A percentile compares a stretch with the other conserved stretches of the same genome.
phyloP scores from a whole-genome alignment of 1,140 invertebrate species.

The Sitophilus oryzae region DNA sequence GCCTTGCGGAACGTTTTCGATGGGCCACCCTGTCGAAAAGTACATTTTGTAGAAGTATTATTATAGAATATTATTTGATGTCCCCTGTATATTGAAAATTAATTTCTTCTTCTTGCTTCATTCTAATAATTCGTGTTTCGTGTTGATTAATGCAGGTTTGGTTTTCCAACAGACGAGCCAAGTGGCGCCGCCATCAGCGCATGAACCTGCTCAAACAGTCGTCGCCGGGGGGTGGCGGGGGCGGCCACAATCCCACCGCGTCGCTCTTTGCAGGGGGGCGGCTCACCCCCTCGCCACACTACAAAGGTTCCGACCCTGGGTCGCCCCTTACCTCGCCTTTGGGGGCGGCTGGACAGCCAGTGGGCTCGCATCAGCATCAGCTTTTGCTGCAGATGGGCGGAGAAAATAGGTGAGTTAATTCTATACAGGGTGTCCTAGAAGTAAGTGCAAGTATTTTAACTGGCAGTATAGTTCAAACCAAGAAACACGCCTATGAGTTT shows the following conservation, averaged over 20 bases:
- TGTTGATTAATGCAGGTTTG: conserved; percentile 69
- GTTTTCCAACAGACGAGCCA: conserved; percentile 98
- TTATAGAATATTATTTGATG: too few species aligned
- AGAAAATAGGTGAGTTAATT: conserved; percentile 57
- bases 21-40: too few species aligned
- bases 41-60: too few species aligned
- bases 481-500: too few species aligned
- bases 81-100: too few species aligned
- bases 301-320: conserved; percentile 45
- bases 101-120: too few species aligned
- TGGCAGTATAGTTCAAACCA: too few species aligned
- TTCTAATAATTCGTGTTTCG: too few species aligned
- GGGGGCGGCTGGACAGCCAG: conserved; percentile 22
- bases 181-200: conserved; percentile 91
- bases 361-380: conserved; percentile 26
- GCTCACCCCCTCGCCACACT: conserved; percentile 41
- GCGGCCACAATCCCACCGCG: too few species aligned
- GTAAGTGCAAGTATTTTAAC: too few species aligned
- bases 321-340: conserved; percentile 39
- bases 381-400: conserved; percentile 62
- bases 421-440: too few species aligned
- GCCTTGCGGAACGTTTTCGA: too few species aligned
- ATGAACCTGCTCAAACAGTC: conserved; percentile 85
- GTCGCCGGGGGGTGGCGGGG: conserved; percentile 46
- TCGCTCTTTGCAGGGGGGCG: conserved; percentile 44